Evolutionary conservation across 2,797 vertebrate genomes (phyloP).

Genomic region (Eidolon dupreanum): DNA sequence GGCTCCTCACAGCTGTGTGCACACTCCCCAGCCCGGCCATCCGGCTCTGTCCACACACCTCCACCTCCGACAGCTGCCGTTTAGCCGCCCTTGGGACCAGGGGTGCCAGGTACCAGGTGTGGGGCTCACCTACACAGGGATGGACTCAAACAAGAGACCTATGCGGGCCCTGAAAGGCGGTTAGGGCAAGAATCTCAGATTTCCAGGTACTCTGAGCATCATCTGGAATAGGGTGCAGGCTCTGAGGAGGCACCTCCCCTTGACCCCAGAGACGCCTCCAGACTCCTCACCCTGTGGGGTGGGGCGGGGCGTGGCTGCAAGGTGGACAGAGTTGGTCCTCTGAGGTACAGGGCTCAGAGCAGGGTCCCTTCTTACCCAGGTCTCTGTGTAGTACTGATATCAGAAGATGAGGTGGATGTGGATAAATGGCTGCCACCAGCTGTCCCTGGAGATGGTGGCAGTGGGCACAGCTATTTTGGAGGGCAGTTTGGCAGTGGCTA

Average conservation of each 20-base stretch:
- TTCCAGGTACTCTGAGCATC: not conserved
- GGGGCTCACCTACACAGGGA: not conserved
- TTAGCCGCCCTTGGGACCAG: not conserved
- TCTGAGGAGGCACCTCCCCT: rapidly evolving
- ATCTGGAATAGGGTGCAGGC: not conserved
- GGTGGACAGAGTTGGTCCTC: not conserved
- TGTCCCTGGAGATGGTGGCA: too few species aligned
- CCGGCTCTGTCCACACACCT: not conserved
- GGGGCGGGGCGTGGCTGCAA: rapidly evolving
- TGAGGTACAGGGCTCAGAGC: too few species aligned
- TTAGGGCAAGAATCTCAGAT: not conserved
- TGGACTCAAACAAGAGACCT: not conserved
- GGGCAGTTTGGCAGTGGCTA: not conserved
- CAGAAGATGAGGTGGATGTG: not conserved
- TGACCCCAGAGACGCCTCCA: not conserved
- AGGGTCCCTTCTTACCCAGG: not conserved
- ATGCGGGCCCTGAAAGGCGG: not conserved
- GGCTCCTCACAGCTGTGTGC: not conserved
- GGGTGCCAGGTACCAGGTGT: too few species aligned
- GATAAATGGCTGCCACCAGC: rapidly evolving
- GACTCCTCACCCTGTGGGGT: not conserved
- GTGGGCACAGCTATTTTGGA: not conserved
- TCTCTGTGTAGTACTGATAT: rapidly evolving
- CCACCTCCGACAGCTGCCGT: rapidly evolving
- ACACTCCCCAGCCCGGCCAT: not conserved